Evolutionary conservation across 1,140 invertebrate genomes (phyloP), one percentile per base, ranked within the genome.

Genomic region (Cepaea nemoralis): DNA sequence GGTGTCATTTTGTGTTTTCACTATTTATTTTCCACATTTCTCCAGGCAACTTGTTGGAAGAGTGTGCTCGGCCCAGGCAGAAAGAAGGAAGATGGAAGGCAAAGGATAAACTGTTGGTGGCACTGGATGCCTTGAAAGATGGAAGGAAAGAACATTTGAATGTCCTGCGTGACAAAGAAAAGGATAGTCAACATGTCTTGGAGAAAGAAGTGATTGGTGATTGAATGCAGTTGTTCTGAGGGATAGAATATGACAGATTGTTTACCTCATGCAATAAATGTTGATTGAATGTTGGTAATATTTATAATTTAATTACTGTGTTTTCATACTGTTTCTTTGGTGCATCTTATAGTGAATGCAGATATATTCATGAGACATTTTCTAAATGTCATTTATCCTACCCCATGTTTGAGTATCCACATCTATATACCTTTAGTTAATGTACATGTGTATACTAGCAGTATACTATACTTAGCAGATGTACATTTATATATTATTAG

Each of bases 1-100:
- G n/a, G n/a, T n/a, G n/a, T n/a, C n/a, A n/a, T n/a, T n/a, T n/a
- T n/a, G n/a, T n/a, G n/a, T n/a, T n/a, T n/a, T n/a, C n/a, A n/a
- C n/a, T n/a, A n/a, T 55, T 24, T 10, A 10, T 24, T 55, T 55
- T 24, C n/a, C 50, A 3, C 22, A 8, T 19, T 22, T 75, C 27
- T 42, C 33, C 27, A 76, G 73, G 48, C 59, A 59, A 40, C 37
- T 35, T 42, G n/a, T 31, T 76, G 40, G 73, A 76, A 35, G 76
- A 66, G 33, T 77, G 76, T 69, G 59, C 42, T 22, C 1, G 40
- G 16, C 77, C 77, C 63, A 75, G 14, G 31, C 40, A 75, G 24
- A 27, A n/a, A 45, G 16, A 35, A 27, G 73, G 73, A 1, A 45
- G 73, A 35, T 75, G 73, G 73, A 75, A 50, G 31, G 73, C 45